A percentile compares a stretch with the other conserved stretches of the same genome.
phyloP scores from a whole-genome alignment of 2,113 vertebrate species.

The Anguilla japonica region DNA sequence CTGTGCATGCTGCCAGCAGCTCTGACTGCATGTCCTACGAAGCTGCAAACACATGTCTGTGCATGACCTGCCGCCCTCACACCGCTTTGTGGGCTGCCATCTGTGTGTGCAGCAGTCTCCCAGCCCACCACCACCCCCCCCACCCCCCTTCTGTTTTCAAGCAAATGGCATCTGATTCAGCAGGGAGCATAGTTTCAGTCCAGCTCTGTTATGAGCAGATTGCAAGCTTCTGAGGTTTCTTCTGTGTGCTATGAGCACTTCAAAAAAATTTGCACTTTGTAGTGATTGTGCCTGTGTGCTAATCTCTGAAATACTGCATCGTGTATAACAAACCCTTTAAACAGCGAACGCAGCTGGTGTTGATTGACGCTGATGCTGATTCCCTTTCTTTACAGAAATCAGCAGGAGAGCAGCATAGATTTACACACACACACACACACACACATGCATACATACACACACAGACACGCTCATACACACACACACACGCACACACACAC shows the following conservation, averaged over 20 bases:
- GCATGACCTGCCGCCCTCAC: background rate
- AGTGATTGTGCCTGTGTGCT: conserved; percentile 29
- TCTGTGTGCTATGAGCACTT: background rate
- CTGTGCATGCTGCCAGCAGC: conserved; percentile 17
- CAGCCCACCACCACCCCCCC: no score
- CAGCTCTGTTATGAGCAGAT: background rate
- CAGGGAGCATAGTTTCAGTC: background rate
- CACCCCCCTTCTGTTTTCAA: background rate
- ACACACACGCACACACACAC: no score
- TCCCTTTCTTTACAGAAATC: background rate
- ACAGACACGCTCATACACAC: no score
- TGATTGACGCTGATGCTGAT: background rate
- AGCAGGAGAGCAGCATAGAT: background rate
- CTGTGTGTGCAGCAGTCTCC: background rate
- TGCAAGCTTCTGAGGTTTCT: background rate
- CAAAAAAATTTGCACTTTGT: background rate
- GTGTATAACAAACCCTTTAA: background rate
- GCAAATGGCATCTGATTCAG: background rate
- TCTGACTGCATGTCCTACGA: conserved; percentile 44
- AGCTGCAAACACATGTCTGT: background rate
- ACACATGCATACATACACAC: no score
- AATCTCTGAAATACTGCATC: conserved; percentile 13
- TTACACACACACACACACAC: background rate
- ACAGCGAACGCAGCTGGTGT: background rate
- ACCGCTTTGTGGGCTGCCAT: background rate